These are phyloP conservation scores for Panthera leo DNA, from an alignment of 2,113 vertebrate species.

Conservation along the genomic window DNA sequence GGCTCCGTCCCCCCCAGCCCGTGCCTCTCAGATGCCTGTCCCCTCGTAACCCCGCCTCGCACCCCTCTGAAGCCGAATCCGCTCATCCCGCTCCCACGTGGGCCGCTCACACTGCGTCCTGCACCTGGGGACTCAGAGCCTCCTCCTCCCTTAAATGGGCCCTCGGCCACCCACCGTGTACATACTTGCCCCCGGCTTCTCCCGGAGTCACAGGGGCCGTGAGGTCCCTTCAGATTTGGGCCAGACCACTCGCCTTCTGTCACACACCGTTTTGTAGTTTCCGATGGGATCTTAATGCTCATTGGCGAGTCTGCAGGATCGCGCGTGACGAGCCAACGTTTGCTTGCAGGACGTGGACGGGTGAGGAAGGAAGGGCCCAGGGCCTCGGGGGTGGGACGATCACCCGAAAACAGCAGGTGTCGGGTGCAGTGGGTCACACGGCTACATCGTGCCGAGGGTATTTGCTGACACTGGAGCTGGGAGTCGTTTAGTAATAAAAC, in stretches of 20 bases:
- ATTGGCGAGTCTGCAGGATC: neutral
- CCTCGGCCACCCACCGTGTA: neutral
- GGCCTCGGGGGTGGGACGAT: too few species aligned
- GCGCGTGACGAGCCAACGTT: neutral
- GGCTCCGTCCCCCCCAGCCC: neutral
- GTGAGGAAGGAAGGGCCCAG: neutral
- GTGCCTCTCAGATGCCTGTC: neutral
- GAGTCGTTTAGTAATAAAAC: neutral
- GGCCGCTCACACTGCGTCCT: too few species aligned
- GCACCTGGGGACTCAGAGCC: too few species aligned
- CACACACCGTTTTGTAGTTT: too few species aligned
- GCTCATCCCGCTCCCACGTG: too few species aligned
- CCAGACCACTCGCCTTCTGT: too few species aligned
- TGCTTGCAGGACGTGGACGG: rapidly evolving
- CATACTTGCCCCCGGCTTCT: too few species aligned
- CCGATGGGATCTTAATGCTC: neutral
- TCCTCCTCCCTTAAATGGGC: neutral
- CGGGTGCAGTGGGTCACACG: too few species aligned
- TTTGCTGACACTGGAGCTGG: neutral
- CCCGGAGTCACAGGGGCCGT: rapidly evolving
- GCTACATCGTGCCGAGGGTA: too few species aligned
- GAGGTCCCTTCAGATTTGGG: neutral
- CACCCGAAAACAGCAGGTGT: too few species aligned
- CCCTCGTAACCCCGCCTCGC: neutral
- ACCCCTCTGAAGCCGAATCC: neutral